phyloP scores from a whole-genome alignment of 2,113 vertebrate genomes.

The Indicator indicator region DNA sequence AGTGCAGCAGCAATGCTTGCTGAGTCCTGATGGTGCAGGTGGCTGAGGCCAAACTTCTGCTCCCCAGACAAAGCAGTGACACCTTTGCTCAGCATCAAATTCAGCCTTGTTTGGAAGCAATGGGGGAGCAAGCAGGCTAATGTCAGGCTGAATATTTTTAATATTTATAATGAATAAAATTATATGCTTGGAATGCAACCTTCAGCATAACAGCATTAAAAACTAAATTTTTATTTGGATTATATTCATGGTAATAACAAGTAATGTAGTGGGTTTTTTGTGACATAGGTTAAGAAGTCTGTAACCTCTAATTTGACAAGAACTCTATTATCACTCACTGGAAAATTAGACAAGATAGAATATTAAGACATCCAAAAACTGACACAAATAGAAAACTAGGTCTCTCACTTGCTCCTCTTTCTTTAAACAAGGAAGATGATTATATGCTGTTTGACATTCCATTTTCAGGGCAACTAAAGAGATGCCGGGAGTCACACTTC shows the following conservation, averaged over 20 bases:
- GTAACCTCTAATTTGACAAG: slow-evolving; percentile 77
- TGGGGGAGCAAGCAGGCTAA: not conserved
- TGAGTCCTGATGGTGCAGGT: not conserved
- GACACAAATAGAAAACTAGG: slow-evolving; percentile 76
- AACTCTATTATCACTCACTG: slow-evolving; percentile 76
- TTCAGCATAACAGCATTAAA: slow-evolving; percentile 65
- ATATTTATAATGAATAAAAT: slow-evolving; percentile 77
- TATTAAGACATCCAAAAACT: slow-evolving; percentile 80
- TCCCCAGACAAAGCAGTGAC: not conserved
- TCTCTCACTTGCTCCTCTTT: slow-evolving; percentile 65
- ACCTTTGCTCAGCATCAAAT: not conserved
- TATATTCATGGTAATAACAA: slow-evolving; percentile 72
- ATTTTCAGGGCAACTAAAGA: slow-evolving; percentile 74
- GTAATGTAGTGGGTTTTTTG: slow-evolving; percentile 5
- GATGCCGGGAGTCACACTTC: slow-evolving; percentile 67
- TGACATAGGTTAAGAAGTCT: slow-evolving; percentile 76
- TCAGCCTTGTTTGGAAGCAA: not conserved
- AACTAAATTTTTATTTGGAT: slow-evolving; percentile 73
- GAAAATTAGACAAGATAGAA: slow-evolving; percentile 77
- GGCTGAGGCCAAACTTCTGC: not conserved
- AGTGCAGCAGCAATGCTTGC: not conserved
- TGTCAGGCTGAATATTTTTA: slow-evolving; percentile 63
- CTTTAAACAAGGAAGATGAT: slow-evolving; percentile 72
- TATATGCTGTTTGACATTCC: slow-evolving; percentile 74
- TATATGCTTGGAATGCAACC: slow-evolving; percentile 66